These are phyloP conservation scores for Cecidostiba fungosa DNA, from an alignment of 2,888 invertebrate species.

Conservation along the genomic window DNA sequence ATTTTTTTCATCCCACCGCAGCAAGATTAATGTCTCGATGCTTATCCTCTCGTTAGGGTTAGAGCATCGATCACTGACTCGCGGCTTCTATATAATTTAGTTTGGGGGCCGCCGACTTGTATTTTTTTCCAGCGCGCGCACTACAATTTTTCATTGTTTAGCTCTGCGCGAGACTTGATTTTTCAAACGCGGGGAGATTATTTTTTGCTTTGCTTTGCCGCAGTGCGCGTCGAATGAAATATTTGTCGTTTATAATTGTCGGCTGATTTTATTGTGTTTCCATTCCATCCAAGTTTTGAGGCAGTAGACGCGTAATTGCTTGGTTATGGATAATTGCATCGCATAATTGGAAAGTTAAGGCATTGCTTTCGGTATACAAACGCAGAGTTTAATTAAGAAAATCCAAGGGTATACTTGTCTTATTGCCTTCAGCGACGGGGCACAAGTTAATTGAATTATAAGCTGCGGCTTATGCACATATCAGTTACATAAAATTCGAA, in stretches of 20 bases:
- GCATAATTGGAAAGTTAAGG: neutral
- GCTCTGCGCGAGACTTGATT: slow-evolving; percentile 17
- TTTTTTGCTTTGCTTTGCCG: neutral
- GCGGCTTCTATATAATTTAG: slow-evolving; percentile 50
- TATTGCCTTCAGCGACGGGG: neutral
- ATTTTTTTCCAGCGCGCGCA: neutral
- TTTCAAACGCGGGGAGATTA: slow-evolving; percentile 13
- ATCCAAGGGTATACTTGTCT: neutral
- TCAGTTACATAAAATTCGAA: neutral
- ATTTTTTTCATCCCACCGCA: slow-evolving; percentile 13
- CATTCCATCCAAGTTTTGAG: too few relatives aligned
- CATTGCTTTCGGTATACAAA: neutral
- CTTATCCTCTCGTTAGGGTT: slow-evolving; percentile 52
- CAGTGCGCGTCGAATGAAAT: neutral
- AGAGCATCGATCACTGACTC: slow-evolving; percentile 49
- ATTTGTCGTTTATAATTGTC: neutral
- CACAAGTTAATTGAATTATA: neutral
- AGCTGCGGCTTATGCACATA: neutral
- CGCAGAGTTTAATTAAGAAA: slow-evolving; percentile 3
- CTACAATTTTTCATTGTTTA: slow-evolving; percentile 45
- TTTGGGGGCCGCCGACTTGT: neutral
- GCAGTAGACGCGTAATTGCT: too few relatives aligned
- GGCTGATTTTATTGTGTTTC: neutral
- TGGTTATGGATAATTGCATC: neutral
- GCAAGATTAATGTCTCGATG: slow-evolving; percentile 53